Evolutionary conservation across 2,113 vertebrate species (phyloP), one percentile per base, ranked within the genome.

Genomic region (Elephas maximus): DNA sequence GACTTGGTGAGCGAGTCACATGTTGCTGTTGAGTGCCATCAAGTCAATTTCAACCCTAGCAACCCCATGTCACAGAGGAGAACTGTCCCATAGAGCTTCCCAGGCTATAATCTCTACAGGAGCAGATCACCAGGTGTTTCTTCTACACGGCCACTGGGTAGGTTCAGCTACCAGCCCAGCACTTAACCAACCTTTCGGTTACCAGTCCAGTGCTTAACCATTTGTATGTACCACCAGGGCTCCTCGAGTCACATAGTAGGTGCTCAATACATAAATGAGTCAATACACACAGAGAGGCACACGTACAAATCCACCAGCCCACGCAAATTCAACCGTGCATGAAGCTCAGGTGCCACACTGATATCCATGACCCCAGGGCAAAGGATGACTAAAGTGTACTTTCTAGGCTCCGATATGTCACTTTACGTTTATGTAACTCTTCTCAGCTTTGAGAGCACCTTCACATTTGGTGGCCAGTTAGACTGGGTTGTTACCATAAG

Each of bases 391-490:
- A 77, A 85, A 53, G 67, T 21, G 30, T 57, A 88, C 30, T 45
- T 76, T 63, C 93, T 51, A 53, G 30, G 73, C 79, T 90, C 80
- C 73, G 62, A 84, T 26, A 45, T 57, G 77, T 88, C 90, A 74
- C 71, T 90, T 86, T 92, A 73, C 86, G 76, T 77, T 80, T 94
- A 79, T 18, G 33, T 84, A 73, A 86, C 80, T 48, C 65, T 85
- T 90, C 26, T 60, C 76, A 67, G 94, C 71, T 90, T 89, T 93
- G 92, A 53, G 63, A 92, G 83, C 62, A 92, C 91, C 93, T 93
- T 83, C 53, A 2, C 83, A 33, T 57, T 57, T 15, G 79, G 91
- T 37, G 87, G 92, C 95, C 88, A 85, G 33, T 91, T 41, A 90
- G 93, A 90, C 63, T 62, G 93, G 78, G 83, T 33, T 4, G 33